phyloP scores from a whole-genome alignment of 2,797 vertebrate species.

The Helarctos malayanus region DNA sequence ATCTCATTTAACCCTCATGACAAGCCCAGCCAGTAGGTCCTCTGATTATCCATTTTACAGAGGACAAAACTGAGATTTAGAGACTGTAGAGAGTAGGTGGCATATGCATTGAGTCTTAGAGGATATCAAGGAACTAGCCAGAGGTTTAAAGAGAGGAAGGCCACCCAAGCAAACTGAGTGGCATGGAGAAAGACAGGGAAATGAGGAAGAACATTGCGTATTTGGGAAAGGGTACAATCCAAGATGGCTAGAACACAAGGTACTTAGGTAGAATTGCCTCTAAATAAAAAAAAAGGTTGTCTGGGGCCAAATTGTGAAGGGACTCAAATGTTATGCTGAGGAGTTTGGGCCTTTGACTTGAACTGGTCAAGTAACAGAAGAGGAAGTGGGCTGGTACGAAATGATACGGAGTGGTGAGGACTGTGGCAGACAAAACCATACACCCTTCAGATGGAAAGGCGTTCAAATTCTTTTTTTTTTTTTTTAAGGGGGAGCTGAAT shows the following conservation, averaged over 20 bases:
- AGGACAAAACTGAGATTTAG: neutral
- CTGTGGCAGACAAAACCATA: neutral
- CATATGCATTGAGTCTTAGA: conserved; percentile 1
- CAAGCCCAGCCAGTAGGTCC: neutral
- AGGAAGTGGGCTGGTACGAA: neutral
- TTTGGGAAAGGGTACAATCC: neutral
- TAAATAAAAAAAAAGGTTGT: neutral
- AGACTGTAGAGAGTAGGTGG: neutral
- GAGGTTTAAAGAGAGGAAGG: neutral
- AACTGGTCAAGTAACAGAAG: neutral
- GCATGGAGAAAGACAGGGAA: neutral
- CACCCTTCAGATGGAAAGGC: neutral
- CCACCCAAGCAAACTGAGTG: neutral
- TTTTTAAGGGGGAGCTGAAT: neutral
- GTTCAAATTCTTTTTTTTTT: neutral
- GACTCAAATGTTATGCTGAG: neutral
- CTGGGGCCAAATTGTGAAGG: neutral
- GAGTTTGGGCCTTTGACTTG: neutral
- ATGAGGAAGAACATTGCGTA: neutral
- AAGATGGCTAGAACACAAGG: neutral
- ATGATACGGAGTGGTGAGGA: neutral
- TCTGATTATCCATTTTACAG: neutral
- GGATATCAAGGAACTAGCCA: neutral
- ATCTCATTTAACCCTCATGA: neutral
- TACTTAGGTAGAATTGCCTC: neutral